Evolutionary conservation across 2,113 vertebrate genomes (phyloP), one percentile per base, ranked within the genome.

Genomic region (Macquaria ambigua): DNA sequence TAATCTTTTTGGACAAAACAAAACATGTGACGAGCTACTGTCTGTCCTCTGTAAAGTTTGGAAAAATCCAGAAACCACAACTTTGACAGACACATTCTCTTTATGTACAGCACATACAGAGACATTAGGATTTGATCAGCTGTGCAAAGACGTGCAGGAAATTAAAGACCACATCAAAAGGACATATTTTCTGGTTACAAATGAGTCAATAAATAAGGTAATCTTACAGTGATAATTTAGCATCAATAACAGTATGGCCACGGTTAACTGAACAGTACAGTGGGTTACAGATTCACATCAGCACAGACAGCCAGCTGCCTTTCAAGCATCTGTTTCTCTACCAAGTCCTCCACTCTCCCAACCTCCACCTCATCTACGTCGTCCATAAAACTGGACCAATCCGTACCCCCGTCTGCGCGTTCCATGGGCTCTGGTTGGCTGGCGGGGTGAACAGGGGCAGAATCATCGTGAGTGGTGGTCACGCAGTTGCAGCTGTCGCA

Each of bases 401-500:
- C 97, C 0, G 93, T 94, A 18, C 97, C 96, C 0, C 95, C 87
- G 0, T 97, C 96, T 0, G 94, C 93, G 1, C 96, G 97, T 1
- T 97, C 98, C 61, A 95, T 93, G 20, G 94, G 90, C 74, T 97
- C 97, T 0, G 95, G 95, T 0, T 96, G 95, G 15, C 96, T 93
- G 85, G 95, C 95, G 6, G 97, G 94, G 91, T 96, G 96, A 76
- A 95, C 95, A 14, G 97, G 96, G 82, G 94, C 41, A 0, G 97
- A 82, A 21, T 98, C 97, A 0, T 97, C 96, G 0, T 97, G 97
- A 0, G 96, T 95, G 25, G 98, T 98, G 43, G 97, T 97, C 53
- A 98, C 96, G 0, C 97, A 98, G n/a, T 97, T 99, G 88, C 98
- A 99, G 94, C 97, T 96, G 91, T 99, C 97, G 0, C 98, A 99